Percentiles rank a stretch among this genome's conserved stretches.
phyloP scores from a whole-genome alignment of 1,140 invertebrate species.

The Homarus americanus region DNA sequence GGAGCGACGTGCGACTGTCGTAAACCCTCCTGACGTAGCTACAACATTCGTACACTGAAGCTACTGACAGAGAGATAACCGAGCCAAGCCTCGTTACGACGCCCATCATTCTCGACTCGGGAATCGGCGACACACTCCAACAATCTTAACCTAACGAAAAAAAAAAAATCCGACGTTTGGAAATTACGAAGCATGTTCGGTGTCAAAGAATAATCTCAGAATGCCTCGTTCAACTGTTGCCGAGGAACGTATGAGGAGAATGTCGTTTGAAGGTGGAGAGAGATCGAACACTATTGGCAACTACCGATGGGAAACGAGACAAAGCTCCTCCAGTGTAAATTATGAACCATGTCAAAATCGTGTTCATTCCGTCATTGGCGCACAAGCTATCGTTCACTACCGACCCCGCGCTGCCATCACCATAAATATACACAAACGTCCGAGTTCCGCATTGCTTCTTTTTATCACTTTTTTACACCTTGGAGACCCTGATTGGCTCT shows the following conservation, averaged over 20 bases:
- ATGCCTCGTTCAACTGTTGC: background rate
- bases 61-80: background rate
- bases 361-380: constrained; percentile 22
- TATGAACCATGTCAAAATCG: constrained; percentile 42
- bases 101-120: background rate
- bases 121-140: constrained; percentile 6
- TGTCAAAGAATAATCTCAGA: background rate
- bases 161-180: background rate
- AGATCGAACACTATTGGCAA: background rate
- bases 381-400: constrained; percentile 7
- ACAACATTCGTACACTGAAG: background rate
- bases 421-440: background rate
- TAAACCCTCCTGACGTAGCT: background rate
- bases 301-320: constrained; percentile 10
- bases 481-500: background rate
- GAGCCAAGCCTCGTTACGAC: background rate
- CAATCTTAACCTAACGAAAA: background rate
- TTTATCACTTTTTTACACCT: background rate
- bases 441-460: background rate
- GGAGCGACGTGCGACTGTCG: background rate
- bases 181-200: background rate
- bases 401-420: background rate
- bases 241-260: background rate
- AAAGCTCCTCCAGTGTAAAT: constrained; percentile 14
- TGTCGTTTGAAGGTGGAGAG: background rate